Conservation (phyloP, 2,797 vertebrate genomes). For the Hemibagrus guttatus region DNA sequence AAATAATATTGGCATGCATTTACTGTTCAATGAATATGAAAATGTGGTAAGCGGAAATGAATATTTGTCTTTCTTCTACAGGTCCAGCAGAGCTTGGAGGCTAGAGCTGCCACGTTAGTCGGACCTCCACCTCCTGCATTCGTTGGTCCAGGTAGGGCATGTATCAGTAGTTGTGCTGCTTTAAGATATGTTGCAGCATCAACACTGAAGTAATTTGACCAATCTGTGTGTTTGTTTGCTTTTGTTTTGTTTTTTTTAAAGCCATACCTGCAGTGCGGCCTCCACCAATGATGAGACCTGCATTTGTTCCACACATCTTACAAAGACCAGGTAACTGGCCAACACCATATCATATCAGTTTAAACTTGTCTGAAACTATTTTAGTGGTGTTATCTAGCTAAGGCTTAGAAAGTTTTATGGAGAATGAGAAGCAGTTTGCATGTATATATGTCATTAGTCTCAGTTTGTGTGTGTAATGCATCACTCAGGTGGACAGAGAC, state of each 20-base stretch:
- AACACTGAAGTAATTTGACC: background rate
- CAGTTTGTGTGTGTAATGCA: background rate
- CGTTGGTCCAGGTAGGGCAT: constrained; percentile 77
- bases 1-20: background rate
- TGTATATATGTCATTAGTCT: background rate
- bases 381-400: background rate
- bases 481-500: constrained; percentile 73
- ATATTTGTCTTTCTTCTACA: constrained; percentile 51
- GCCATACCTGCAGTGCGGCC: constrained; percentile 77
- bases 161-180: background rate
- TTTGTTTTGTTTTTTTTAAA: constrained; percentile 31
- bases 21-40: background rate
- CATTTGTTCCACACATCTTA: constrained; percentile 89
- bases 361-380: background rate
- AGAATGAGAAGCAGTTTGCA: background rate
- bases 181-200: no score
- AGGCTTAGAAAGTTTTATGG: background rate
- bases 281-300: constrained; percentile 85
- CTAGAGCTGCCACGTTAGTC: constrained; percentile 84
- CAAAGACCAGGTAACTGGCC: constrained; percentile 82
- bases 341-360: no score
- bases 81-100: constrained; percentile 91
- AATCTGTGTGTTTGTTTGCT: background rate
- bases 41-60: background rate
- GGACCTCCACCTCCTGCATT: constrained; percentile 82